These are phyloP conservation scores for Papilio gigon DNA, from an alignment of 2,888 invertebrate genomes.

Conservation along the genomic window DNA sequence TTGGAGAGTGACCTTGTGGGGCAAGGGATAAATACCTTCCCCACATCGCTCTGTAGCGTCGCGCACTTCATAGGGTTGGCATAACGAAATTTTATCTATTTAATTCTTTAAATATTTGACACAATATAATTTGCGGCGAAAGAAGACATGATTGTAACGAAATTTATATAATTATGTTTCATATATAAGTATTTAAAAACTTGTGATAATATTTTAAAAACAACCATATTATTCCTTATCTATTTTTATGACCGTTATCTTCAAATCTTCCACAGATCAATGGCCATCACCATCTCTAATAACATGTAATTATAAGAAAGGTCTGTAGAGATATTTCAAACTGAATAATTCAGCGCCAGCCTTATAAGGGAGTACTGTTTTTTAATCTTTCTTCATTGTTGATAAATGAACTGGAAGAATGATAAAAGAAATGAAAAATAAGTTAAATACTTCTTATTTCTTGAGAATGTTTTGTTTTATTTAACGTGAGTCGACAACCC, in stretches of 20 bases:
- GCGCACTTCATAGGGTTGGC: slow-evolving; percentile 29
- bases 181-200: no score
- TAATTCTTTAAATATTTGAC: neutral
- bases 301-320: neutral
- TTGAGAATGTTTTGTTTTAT: neutral
- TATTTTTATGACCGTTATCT: no score
- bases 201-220: no score
- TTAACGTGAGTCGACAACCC: slow-evolving; percentile 26
- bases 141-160: no score
- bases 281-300: neutral
- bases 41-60: slow-evolving; percentile 21
- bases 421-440: neutral
- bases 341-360: neutral
- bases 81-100: neutral
- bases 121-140: neutral
- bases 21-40: slow-evolving; percentile 39
- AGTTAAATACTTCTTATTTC: neutral
- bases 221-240: no score
- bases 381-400: neutral
- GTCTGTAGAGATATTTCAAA: neutral
- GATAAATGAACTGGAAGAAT: neutral
- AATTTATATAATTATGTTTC: no score
- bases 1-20: slow-evolving; percentile 37
- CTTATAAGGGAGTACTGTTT: no score
- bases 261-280: no score